Percentiles rank a stretch among this genome's conserved stretches.
These are phyloP conservation scores for Lamellibrachia columna DNA, from an alignment of 2,888 invertebrate species.

Conservation along the genomic window DNA sequence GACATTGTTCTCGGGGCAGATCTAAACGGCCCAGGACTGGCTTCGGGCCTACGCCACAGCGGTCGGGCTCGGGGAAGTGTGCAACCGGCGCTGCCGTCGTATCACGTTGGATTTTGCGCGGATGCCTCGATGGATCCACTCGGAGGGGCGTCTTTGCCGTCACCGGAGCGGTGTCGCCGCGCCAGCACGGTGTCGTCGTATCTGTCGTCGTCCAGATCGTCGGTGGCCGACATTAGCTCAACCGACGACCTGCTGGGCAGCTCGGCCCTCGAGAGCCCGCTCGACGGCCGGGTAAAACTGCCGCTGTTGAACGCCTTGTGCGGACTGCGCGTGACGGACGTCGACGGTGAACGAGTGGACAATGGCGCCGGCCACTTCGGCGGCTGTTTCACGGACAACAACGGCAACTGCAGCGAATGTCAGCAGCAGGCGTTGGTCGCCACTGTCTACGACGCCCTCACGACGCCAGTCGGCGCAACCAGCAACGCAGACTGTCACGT, in stretches of 20 bases:
- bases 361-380: neutral
- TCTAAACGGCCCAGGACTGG: neutral
- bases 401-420: neutral
- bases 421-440: neutral
- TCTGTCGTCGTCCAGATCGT: neutral
- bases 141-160: neutral
- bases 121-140: neutral
- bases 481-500: neutral
- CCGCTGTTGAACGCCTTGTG: neutral
- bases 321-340: neutral
- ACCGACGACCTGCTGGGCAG: neutral
- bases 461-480: neutral
- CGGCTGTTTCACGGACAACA: slow-evolving; percentile 6
- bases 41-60: neutral
- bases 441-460: neutral
- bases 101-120: neutral
- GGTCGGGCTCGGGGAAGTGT: neutral
- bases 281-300: neutral
- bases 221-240: neutral
- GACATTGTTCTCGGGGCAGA: neutral
- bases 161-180: slow-evolving; percentile 9
- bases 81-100: neutral
- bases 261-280: neutral
- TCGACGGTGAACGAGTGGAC: neutral
- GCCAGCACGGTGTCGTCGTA: neutral